A percentile compares a stretch with the other conserved stretches of the same genome.
phyloP scores from a whole-genome alignment of 2,888 invertebrate species.

The Eupithecia pulchellata region DNA sequence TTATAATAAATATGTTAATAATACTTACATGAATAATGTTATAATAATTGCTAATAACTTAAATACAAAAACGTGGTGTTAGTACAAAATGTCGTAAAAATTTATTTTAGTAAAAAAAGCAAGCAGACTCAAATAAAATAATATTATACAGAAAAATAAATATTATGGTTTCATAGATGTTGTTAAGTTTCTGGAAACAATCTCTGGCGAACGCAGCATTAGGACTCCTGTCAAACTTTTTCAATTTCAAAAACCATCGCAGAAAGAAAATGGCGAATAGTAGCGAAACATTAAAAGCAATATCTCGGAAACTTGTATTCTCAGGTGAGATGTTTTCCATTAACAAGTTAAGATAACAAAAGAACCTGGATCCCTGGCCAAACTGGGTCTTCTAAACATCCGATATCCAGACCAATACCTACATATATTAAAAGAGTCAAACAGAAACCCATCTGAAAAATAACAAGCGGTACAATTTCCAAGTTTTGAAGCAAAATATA shows the following conservation, averaged over 20 bases:
- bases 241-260: slow-evolving; percentile 49
- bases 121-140: too few species aligned
- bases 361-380: neutral
- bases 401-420: neutral
- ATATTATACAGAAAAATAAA: neutral
- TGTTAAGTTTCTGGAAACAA: slow-evolving; percentile 18
- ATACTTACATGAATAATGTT: too few species aligned
- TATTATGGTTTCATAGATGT: slow-evolving; percentile 5
- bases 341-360: neutral
- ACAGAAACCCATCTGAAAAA: slow-evolving; percentile 13
- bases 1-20: neutral
- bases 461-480: slow-evolving; percentile 25
- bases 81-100: too few species aligned
- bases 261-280: slow-evolving; percentile 41
- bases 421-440: neutral
- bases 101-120: too few species aligned
- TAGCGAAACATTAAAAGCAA: slow-evolving; percentile 30
- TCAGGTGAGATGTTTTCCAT: slow-evolving; percentile 16
- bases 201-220: slow-evolving; percentile 34
- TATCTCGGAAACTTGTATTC: slow-evolving; percentile 32
- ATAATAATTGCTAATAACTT: too few species aligned
- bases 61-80: too few species aligned
- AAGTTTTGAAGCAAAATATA: slow-evolving; percentile 28
- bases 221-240: slow-evolving; percentile 51
- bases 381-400: neutral